Base-by-base conservation (phyloP, 2,797 vertebrate genomes). In the Melanotaenia boesemani region DNA sequence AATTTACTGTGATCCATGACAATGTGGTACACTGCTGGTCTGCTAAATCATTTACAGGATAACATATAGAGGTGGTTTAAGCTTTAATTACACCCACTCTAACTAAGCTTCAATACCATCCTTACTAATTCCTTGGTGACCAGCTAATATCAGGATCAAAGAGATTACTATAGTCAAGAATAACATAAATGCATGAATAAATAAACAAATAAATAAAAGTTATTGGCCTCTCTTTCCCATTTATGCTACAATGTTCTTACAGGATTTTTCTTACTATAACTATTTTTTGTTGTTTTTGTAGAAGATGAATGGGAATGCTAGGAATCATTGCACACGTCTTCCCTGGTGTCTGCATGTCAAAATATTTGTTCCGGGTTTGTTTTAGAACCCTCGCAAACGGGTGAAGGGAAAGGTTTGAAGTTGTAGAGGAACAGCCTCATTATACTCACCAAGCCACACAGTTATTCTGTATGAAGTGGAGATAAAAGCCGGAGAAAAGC, bases 381-480 rank as follows among this genome's bases (percentile, higher is more conserved):
- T 94, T 92, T 85, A 90, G 86, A 92, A 88, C 87, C 82, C 81
- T 81, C 89, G 84, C 76, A 88, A 93, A 88, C 64, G 74, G 84
- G 86, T 80, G 79, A 83, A 86, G 16, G 86, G 87, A 86, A 91
- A 83, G 91, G 89, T 92, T 92, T 92, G 92, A 95, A 93, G 93
- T 91, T 89, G 90, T 87, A 91, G 89, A 93, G 92, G 92, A 94
- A 93, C 90, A 93, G 91, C 90, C 94, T 95, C 93, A 94, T 95
- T 95, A 95, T 94, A 91, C 89, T 91, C 90, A 91, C 81, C 90
- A 90, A 90, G 90, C 88, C 66, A 82, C 85, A 70, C 93, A 91
- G 92, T 93, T 94, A 93, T 94, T 94, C 93, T 73, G 79, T 94
- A 94, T 93, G 93, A 95, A 94, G 91, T 93, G 80, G 67, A 94